Evolutionary conservation across 2,888 invertebrate species (phyloP).

Genomic region (Osedax frankpressi): DNA sequence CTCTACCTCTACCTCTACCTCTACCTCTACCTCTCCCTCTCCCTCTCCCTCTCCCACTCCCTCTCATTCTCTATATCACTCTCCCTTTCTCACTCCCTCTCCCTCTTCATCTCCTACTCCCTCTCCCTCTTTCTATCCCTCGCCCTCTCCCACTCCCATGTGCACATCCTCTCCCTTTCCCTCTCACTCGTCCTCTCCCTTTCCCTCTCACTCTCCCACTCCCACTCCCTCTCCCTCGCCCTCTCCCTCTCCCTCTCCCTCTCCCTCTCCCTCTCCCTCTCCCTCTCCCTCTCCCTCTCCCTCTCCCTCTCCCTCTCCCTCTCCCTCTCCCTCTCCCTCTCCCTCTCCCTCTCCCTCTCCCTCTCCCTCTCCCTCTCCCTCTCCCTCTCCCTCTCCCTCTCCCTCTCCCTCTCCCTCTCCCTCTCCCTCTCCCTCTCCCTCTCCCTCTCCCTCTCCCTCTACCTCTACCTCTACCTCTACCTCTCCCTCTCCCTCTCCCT

Average conservation of each 20-base stretch:
- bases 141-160: too few species aligned
- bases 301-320: not conserved
- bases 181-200: not conserved
- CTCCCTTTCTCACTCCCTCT: too few species aligned
- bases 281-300: constrained; percentile 3
- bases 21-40: too few species aligned
- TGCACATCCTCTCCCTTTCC: not conserved
- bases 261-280: not conserved
- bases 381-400: constrained; percentile 1
- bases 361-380: not conserved
- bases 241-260: too few species aligned
- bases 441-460: not conserved
- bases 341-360: constrained; percentile 9
- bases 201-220: too few species aligned
- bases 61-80: too few species aligned
- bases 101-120: too few species aligned
- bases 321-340: not conserved
- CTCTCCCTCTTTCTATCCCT: not conserved
- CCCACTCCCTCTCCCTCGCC: too few species aligned
- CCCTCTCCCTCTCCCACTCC: too few species aligned
- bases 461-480: too few species aligned
- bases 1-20: not conserved
- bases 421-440: constrained; percentile 4
- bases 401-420: constrained; percentile 11
- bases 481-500: too few species aligned